Evolutionary conservation across 2,797 vertebrate species (phyloP), one percentile per base, ranked within the genome.

Genomic region (Alcedo quadribrachys): DNA sequence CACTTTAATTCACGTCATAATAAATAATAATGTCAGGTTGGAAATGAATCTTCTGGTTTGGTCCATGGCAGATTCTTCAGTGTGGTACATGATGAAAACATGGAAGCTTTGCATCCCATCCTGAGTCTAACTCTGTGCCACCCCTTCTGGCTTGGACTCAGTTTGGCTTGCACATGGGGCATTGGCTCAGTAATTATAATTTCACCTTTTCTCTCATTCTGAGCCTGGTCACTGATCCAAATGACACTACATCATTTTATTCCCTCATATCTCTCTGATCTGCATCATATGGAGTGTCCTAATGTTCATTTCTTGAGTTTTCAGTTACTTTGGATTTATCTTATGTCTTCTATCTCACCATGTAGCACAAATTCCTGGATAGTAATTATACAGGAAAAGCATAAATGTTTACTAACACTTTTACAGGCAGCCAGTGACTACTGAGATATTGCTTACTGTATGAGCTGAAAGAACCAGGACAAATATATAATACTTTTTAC

Each of bases 1-100:
- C 71, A 66, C 78, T 92, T 74, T 94, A 78, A 91, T 91, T 95
- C 79, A 50, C 87, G 58, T 58, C 43, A 45, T 76, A 68, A 92
- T 82, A 92, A 92, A 92, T 80, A 86, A 88, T 25, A 69, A 62
- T 30, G 86, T 68, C 96, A 82, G 14, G 16, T 24, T 83, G 75
- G 58, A 89, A 89, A 90, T 91, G 80, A 89, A 80, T 81, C 65
- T 77, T 28, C 42, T 37, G 10, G 46, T 88, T 94, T 11, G 22
- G 75, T 87, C 58, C 66, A 25, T 1, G 11, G 30, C 51, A 55
- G 87, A 83, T 87, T 12, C 66, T 85, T 68, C 33, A 68, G 73
- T 12, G 3, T 32, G 32, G 66, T 43, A n/a, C 14, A 0, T 6
- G 16, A n/a, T 50, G 54, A 77, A 90, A 90, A 37, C 15, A 75